Evolutionary conservation across 2,888 invertebrate species (phyloP), one percentile per base, ranked within the genome.

Genomic region (Himalopsyche anomala): DNA sequence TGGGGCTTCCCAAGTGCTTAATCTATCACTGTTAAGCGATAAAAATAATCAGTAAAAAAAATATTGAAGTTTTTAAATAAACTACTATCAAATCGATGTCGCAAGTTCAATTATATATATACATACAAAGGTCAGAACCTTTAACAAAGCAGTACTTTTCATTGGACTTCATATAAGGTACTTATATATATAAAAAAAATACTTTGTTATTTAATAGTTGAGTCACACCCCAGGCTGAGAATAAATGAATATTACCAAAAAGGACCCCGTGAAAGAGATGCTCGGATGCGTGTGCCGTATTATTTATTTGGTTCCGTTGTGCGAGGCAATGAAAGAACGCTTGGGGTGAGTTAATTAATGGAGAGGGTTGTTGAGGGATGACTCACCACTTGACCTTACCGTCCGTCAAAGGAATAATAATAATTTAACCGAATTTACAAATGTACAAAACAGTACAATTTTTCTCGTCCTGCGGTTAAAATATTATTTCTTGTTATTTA

Each of bases 361-460:
- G 74, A 28, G 15, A 36, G 74, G 74, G 74, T 74, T 74, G 36
- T 36, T 74, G 36, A 74, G 74, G 38, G 74, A 74, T 74, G 74
- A 74, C 74, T 74, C 74, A 74, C 74, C 74, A 38, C 74, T 74
- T 74, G 74, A 74, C 74, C 74, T 74, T 74, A 74, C 74, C 11
- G 74, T 36, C 74, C 74, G 74, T 74, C 28, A 36, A 74, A 74
- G 74, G 74, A 74, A 74, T 36, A 74, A 36, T 74, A 74, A 74
- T 74, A 74, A 74, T 36, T 74, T 74, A 28, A 36, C 74, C 74
- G 74, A 74, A 74, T 38, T 74, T 74, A 74, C 36, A 69, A 69
- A 69, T 12, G 19, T 1, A 69, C 69, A 38, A 36, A 74, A 74
- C 36, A 38, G 28, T 28, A 36, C 36, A 74, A 38, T 74, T 74